Base-by-base conservation (phyloP, 2,888 invertebrate genomes). In the Sinhomidia bicolor region DNA sequence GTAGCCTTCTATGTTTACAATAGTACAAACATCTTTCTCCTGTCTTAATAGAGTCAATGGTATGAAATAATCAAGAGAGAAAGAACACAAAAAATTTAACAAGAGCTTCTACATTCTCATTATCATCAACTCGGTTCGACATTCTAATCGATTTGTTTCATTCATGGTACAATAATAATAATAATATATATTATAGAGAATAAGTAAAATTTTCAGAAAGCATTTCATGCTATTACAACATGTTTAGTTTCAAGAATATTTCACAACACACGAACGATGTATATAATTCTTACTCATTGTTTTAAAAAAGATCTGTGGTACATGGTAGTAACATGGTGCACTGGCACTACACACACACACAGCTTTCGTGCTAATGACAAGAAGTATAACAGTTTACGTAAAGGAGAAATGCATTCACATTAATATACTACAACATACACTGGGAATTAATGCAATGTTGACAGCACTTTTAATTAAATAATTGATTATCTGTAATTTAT, bases 21-120 rank as follows among this genome's bases (percentile, higher is more conserved):
- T 82, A 82, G 29, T 85, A 54, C 54, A 79, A 60, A 57, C 71
- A n/a, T n/a, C 57, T 51, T 79, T 76, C 62, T 71, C 83, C 54
- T 76, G 47, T 85, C 79, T 80, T 79, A 87, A 81, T 81, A 87
- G 87, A 87, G 87, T 87, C 76, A 87, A 81, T 87, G 81, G 81
- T 87, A 62, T 41, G n/a, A 51, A 62, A 85, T 51, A 74, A 20
- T 62, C 57, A 32, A 32, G 23, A 68, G 68, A n/a, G n/a, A n/a
- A n/a, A 26, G 36, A 54, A 84, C 41, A 68, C 68, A 65, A 68
- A 32, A 41, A 68, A 41, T 7, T 60, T 20, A 36, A 36, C 68
- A 41, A 17, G 41, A 68, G 68, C 29, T 32, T 36, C 41, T 5
- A 68, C 1, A 68, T 41, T n/a, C n/a, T n/a, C n/a, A n/a, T n/a